Evolutionary conservation across 2,888 invertebrate species (phyloP).

Genomic region (Laothoe populi): DNA sequence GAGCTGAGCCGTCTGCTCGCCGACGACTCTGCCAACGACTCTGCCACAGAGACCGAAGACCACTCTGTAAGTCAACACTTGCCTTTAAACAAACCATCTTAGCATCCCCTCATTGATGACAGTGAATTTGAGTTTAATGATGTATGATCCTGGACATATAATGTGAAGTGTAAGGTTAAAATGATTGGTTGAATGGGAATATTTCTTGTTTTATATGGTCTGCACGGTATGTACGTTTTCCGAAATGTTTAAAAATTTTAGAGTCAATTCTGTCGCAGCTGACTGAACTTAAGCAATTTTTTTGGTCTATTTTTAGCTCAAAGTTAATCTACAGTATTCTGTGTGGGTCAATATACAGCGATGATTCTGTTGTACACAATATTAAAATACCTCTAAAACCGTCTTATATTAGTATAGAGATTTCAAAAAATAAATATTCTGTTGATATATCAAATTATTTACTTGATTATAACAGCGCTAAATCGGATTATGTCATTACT

Average conservation of each 20-base stretch:
- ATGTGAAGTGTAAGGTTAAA: constrained; percentile 43
- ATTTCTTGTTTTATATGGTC: constrained; percentile 45
- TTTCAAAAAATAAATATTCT: no score
- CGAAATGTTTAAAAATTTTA: constrained; percentile 31
- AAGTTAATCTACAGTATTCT: no score
- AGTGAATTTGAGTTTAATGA: constrained; percentile 54
- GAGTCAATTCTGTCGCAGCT: no score
- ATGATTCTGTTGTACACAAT: no score
- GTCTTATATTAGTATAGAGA: no score
- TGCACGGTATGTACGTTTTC: constrained; percentile 31
- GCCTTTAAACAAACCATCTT: constrained; percentile 70
- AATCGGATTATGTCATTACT: no score
- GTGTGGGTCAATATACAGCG: no score
- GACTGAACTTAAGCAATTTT: no score
- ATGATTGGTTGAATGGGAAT: background rate
- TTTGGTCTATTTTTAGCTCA: no score
- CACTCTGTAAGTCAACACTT: constrained; percentile 72
- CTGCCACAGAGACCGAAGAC: constrained; percentile 60
- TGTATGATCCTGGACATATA: constrained; percentile 54
- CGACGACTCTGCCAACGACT: constrained; percentile 62
- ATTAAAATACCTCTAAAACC: no score
- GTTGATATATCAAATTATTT: no score
- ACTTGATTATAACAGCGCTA: no score
- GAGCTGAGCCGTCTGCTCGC: constrained; percentile 66
- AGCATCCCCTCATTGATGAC: constrained; percentile 47